Evolutionary conservation across 2,888 invertebrate species (phyloP), one percentile per base, ranked within the genome.

Genomic region (Auanema sp.): DNA sequence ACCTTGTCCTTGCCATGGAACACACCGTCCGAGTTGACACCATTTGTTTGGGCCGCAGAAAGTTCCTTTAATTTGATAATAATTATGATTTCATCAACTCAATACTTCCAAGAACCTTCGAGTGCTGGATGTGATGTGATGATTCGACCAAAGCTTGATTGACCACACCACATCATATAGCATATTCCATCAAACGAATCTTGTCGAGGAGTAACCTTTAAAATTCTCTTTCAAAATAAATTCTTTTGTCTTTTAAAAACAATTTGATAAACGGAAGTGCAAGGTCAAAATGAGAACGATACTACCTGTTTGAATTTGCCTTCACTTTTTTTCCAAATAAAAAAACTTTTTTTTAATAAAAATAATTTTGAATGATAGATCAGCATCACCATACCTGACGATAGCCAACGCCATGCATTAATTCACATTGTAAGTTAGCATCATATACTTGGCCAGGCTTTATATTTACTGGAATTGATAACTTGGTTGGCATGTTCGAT

Each of bases 131-230:
- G 83, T n/a, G 84, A 83, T 18, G 83, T 83, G 65, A 83, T 79
- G 63, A 83, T 80, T 58, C 83, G 68, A 42, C 83, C 83, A 53
- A 75, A 83, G 11, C 68, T 65, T 16, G 73, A 71, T 66, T 78
- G 77, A 23, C 83, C 81, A 71, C 83, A 83, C 82, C 83, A 84
- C 81, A 83, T 83, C 84, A 83, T 84, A 68, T 80, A 75, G 68
- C 83, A 84, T 65, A 81, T 76, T 42, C 77, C 80, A 66, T 83
- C 83, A 64, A 79, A 78, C 49, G 79, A 73, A 64, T 82, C 83
- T 58, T 75, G 76, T 14, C 79, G 69, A 18, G 83, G 83, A 43
- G 78, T 76, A 33, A 83, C 77, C 78, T 82, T 68, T 14, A 75
- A 69, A 64, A 63, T n/a, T 2, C 11, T 47, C 8, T 47, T 33